Base-by-base conservation (phyloP, 2,113 vertebrate genomes). In the Pseudois nayaur region DNA sequence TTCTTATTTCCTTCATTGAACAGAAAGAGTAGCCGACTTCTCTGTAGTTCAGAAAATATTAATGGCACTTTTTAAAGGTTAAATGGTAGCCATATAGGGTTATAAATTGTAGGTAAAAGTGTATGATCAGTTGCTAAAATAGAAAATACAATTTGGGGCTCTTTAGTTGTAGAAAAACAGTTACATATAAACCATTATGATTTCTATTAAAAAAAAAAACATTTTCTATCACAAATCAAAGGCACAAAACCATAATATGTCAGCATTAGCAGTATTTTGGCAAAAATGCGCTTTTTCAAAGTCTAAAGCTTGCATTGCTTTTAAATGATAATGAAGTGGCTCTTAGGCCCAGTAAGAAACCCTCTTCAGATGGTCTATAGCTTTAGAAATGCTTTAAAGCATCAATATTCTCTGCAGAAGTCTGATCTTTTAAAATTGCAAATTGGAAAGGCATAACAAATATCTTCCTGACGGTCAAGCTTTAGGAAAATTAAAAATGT, bases 201-300 rank as follows among this genome's bases (percentile, higher is more conserved):
- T 45, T 92, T 92, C 57, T 76, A 79, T n/a, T 71, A 3, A 40
- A 52, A 87, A 17, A 87, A 17, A 93, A 94, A 87, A 43, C 8
- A 89, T 50, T 89, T 87, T 93, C 45, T 88, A 31, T 78, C 25
- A 94, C 81, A 91, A 91, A 76, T 93, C 54, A 81, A 95, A 93
- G 55, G 19, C n/a, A 95, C 4, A 27, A 87, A 91, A n/a, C 54
- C 11, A 78, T 36, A 45, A 45, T 78, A 89, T 67, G 71, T 29
- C 45, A 92, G 40, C 11, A 59, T 81, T 91, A 89, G 62, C 31
- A 52, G 19, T 83, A 57, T 96, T 95, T 97, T 89, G 81, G 17
- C 25, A 91, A 96, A 74, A 91, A 59, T 36, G 15, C 1, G 92
- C 10, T 71, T 92, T 90, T 84, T 78, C 48, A 76, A 91, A 97